Evolutionary conservation across 2,113 vertebrate species (phyloP), one percentile per base, ranked within the genome.

Genomic region (Cebidichthys violaceus): DNA sequence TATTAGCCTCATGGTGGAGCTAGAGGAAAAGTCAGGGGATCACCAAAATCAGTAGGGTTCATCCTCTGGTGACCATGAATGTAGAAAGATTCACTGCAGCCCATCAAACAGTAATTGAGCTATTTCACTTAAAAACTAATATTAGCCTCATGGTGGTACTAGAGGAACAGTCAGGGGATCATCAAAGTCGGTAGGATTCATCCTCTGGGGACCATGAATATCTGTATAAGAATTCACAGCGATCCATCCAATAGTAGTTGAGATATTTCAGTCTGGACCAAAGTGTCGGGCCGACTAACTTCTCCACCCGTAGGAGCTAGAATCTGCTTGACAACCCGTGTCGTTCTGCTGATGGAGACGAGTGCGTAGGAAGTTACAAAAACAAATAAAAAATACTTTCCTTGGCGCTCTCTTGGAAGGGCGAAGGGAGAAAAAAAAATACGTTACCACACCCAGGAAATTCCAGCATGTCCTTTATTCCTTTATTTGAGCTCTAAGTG

Each of bases 401-500:
- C 45, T 31, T 79, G 62, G 68, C 0, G 77, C 50, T 65, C 50
- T 17, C 24, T 45, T 82, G 41, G 29, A 24, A 86, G 66, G 9
- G 50, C 43, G 17, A 73, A 57, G 22, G 2, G 4, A 14, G 33
- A 54, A 71, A 79, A 65, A 52, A 41, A 6, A 20, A 52, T 4
- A 55, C 1, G 6, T 20, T 18, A 78, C 88, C 92, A 68, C 89
- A 73, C 87, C 92, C 83, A 75, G 68, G 70, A 86, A 82, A 90
- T 90, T 90, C 88, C 86, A 82, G 52, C 75, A 35, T 47, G 60
- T 52, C 39, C 62, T 91, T 86, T 91, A 83, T 91, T 52, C 39
- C 62, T 91, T 86, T 91, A 83, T 91, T 88, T 86, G 70, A 81
- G 60, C 55, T 70, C 7, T 13, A 1, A 41, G 61, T 90, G 76